Base-by-base conservation (phyloP, 2,797 vertebrate genomes). In the Erpetoichthys calabaricus region DNA sequence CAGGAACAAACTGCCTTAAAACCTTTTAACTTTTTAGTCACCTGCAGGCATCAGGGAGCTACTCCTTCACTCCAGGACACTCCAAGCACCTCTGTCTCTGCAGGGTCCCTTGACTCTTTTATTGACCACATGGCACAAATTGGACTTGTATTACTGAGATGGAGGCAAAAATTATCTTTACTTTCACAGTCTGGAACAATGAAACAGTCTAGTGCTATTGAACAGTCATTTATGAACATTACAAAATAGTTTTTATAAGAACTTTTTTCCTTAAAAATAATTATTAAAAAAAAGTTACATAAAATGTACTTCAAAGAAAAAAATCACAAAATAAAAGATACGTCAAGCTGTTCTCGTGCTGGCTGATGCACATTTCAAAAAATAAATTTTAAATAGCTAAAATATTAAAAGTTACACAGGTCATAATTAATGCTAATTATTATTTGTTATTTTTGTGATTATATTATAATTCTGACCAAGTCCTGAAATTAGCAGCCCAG, bases 241-340 rank as follows among this genome's bases (percentile, higher is more conserved):
- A 59, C 55, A 57, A 57, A 52, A 10, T 44, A 8, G 10, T 45
- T 50, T 62, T 56, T 56, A 44, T 57, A 55, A 57, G n/a, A 45
- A 25, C 44, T 51, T 6, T 59, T 62, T 59, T 43, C 47, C 49
- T 46, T 42, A 5, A 54, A 41, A 54, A 61, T 10, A 57, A 42
- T 53, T 44, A 41, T 56, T 47, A 59, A 44, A 53, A 54, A 57
- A 45, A 52, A 10, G 25, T 25, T 25, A 49, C 3, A 49, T 7
- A 49, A 49, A 58, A n/a, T 50, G 56, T 45, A 58, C 55, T 45
- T 44, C 53, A 54, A 47, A 43, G 47, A 49, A 45, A 25, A 42
- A 58, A 46, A 46, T 46, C 7, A 42, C 42, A 51, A 51, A 53
- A 52, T 43, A 50, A 43, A 60, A 42, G 56, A 56, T 53, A 41